Percentiles rank a stretch among this genome's conserved stretches.
These are phyloP conservation scores for Olivierus martensii DNA, from an alignment of 1,140 invertebrate genomes.

Conservation along the genomic window DNA sequence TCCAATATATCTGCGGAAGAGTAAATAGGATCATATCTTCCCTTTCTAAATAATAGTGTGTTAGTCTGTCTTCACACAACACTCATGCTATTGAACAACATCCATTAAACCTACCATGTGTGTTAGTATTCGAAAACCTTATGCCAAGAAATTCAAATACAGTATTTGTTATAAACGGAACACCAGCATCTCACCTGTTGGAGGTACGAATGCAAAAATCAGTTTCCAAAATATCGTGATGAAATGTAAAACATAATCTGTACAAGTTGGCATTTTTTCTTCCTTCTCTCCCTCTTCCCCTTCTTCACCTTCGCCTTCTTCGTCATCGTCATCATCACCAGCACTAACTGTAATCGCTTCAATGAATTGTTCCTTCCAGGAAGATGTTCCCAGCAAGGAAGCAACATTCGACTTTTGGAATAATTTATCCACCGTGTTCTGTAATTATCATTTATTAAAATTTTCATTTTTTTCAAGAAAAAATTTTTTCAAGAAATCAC, in stretches of 20 bases:
- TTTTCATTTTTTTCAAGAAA: no score
- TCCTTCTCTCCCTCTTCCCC: constrained; percentile 27
- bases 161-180: no score
- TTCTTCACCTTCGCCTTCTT: constrained; percentile 9
- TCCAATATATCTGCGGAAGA: not conserved
- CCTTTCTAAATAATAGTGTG: no score
- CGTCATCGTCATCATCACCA: constrained; percentile 10
- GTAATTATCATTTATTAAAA: constrained; percentile 23
- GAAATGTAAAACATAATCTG: constrained; percentile 90
- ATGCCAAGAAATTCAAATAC: no score
- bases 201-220: constrained; percentile 90
- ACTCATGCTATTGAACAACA: no score
- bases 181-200: constrained; percentile 57
- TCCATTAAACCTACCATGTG: no score
- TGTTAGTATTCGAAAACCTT: no score
- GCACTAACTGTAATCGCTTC: constrained; percentile 88
- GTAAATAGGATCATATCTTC: no score
- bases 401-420: constrained; percentile 91
- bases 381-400: constrained; percentile 82
- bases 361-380: constrained; percentile 96
- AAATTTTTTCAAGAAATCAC: no score
- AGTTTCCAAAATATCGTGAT: constrained; percentile 96
- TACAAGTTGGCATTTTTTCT: constrained; percentile 44
- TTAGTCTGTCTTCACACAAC: no score
- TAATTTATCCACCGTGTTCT: constrained; percentile 94